A percentile compares a stretch with the other conserved stretches of the same genome.
Conservation (phyloP, 2,113 vertebrate species). For the Plotosus lineatus region DNA sequence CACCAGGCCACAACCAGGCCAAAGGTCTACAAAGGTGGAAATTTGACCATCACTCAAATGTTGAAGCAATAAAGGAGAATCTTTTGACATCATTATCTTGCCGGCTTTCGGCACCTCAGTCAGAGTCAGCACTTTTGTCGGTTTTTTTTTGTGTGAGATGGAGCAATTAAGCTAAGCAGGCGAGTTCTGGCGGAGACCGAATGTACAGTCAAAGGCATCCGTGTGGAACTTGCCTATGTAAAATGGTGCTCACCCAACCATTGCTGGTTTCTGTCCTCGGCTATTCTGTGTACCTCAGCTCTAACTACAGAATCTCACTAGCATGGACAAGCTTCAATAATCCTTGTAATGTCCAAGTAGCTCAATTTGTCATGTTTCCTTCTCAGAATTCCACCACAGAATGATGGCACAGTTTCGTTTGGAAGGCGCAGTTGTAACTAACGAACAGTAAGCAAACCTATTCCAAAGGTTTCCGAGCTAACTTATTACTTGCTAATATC, state of each 20-base stretch:
- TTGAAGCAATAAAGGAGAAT: not conserved
- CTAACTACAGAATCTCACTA: not conserved
- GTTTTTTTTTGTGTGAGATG: not conserved
- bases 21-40: not conserved
- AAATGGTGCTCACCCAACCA: constrained; percentile 55
- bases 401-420: not conserved
- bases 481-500: not conserved
- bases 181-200: not conserved
- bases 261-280: constrained; percentile 47
- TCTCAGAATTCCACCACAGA: not conserved
- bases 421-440: too few species aligned
- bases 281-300: not conserved
- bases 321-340: not conserved
- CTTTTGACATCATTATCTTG: not conserved
- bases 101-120: not conserved
- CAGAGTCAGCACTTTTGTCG: constrained; percentile 3
- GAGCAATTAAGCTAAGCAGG: not conserved
- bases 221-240: constrained; percentile 35
- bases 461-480: too few species aligned
- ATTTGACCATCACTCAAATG: constrained; percentile 13
- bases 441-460: too few species aligned
- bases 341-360: too few species aligned
- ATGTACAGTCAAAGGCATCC: constrained; percentile 2
- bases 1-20: too few species aligned
- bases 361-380: not conserved